A percentile compares a stretch with the other conserved stretches of the same genome.
Evolutionary conservation across 2,113 vertebrate species (phyloP).

Genomic region (Neodontobutis hainanensis): DNA sequence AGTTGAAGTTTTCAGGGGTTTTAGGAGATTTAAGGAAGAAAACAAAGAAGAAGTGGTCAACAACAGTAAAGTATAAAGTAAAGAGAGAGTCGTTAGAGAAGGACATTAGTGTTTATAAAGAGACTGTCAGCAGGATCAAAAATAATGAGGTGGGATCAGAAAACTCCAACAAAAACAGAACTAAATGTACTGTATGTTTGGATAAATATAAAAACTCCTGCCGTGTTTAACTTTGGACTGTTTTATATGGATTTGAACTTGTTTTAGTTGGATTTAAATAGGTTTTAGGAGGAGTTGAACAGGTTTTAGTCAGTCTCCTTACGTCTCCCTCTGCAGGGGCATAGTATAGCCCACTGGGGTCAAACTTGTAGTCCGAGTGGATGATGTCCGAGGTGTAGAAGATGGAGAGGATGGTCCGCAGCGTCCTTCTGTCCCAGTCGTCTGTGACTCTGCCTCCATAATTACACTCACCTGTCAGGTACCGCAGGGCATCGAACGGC

Average conservation of each 20-base stretch:
- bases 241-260: background rate
- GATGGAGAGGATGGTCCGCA: constrained; percentile 82
- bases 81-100: background rate
- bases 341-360: constrained; percentile 86
- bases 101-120: background rate
- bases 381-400: constrained; percentile 79
- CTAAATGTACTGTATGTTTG: no score
- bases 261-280: no score
- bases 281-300: no score
- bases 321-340: constrained; percentile 64
- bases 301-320: constrained; percentile 21
- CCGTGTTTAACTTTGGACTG: no score
- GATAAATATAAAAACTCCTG: background rate
- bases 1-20: constrained; percentile 36
- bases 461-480: constrained; percentile 88
- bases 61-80: no score
- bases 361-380: constrained; percentile 78
- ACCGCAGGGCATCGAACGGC: constrained; percentile 84
- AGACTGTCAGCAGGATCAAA: background rate
- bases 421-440: constrained; percentile 86
- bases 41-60: background rate
- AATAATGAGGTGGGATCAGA: background rate
- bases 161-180: background rate
- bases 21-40: background rate
- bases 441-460: constrained; percentile 88